A percentile compares a stretch with the other conserved stretches of the same genome.
Evolutionary conservation across 1,140 invertebrate species (phyloP).

Genomic region (Pomacea maculata): DNA sequence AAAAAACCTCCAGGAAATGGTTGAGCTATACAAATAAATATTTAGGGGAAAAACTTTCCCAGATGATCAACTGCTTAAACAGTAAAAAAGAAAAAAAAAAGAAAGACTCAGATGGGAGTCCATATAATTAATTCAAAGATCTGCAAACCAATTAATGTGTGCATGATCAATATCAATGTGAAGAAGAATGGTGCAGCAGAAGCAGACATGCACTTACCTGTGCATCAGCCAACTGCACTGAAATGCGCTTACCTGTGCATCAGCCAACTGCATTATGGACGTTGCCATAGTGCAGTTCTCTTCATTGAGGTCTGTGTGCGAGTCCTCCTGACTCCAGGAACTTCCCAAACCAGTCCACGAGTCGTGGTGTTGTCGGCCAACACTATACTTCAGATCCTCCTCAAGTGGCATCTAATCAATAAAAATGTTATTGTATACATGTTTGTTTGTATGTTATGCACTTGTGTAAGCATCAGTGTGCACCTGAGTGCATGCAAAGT

Average conservation of each 20-base stretch:
- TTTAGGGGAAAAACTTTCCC: neutral
- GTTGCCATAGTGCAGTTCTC: constrained; percentile 52
- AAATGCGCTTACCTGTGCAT: constrained; percentile 42
- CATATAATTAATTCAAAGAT: no score
- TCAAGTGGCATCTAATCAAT: constrained; percentile 9
- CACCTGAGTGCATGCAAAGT: no score
- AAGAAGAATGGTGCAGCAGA: neutral
- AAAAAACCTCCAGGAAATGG: neutral
- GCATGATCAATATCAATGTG: neutral
- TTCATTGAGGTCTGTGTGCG: constrained; percentile 52
- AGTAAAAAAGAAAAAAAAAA: neutral
- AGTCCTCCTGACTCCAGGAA: constrained; percentile 61
- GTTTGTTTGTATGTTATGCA: no score
- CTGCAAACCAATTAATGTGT: neutral
- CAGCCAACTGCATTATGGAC: constrained; percentile 59
- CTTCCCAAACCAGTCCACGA: constrained; percentile 54
- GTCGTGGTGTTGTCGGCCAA: constrained; percentile 46
- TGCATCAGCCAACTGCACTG: constrained; percentile 60
- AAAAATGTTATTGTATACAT: no score
- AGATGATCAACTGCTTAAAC: neutral
- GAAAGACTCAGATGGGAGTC: neutral
- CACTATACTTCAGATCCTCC: constrained; percentile 18
- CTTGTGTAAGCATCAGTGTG: no score
- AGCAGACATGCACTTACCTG: constrained; percentile 25
- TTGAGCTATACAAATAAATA: neutral